Evolutionary conservation across 1,140 invertebrate species (phyloP), one percentile per base, ranked within the genome.

Genomic region (Limonius californicus): DNA sequence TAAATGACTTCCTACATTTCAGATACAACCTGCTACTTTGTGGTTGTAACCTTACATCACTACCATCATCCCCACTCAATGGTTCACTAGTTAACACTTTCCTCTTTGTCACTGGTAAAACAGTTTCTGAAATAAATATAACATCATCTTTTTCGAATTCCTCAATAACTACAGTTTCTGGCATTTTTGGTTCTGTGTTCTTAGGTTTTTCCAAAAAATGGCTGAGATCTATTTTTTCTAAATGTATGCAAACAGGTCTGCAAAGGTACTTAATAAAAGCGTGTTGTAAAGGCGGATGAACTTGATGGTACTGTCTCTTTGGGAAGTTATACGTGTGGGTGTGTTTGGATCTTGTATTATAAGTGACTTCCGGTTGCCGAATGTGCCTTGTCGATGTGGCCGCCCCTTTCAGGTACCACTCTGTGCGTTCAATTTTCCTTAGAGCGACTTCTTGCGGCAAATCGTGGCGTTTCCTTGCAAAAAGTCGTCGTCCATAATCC

Each of bases 391-490:
- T 58, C 0, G 39, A 32, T 35, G 56, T 12, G 16, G 61, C 47
- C 6, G 39, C 12, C 23, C 43, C 39, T 47, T 69, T 70, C 18
- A 70, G 30, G 58, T 72, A 70, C 64, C 70, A 63, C 30, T 68
- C 67, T 11, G 63, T 53, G 30, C 65, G 15, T 32, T 72, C 64
- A 32, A 70, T 54, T 63, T 60, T 69, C 20, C 62, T 42, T n/a
- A 47, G 60, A 18, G 54, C 64, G 9, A 64, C 55, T 54, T 54
- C 32, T 42, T 70, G 62, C 20, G 64, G 54, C 20, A 66, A 60
- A 47, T n/a, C 42, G 54, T 68, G 55, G 53, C 65, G 65, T 21
- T 66, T 65, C 21, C 58, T 63, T 65, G 57, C 62, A 12, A 67
- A 59, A 11, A 70, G 23, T 35, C 55, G 14, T 35, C 54, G 43